Conservation (phyloP, 2,113 vertebrate species). For the Lipotes vexillifer region DNA sequence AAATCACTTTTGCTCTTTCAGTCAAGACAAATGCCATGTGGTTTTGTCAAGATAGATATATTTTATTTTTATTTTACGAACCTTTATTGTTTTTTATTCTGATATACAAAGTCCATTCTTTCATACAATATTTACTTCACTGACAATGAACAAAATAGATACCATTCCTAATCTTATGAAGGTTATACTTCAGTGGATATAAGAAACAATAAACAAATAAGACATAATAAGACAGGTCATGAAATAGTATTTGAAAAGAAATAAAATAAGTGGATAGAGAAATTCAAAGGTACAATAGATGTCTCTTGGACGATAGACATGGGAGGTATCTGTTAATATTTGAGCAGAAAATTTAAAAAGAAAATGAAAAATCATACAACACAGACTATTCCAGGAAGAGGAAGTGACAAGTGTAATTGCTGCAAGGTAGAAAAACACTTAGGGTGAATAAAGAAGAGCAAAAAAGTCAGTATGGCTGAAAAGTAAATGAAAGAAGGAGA, state of each 20-base stretch:
- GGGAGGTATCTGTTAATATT: neutral
- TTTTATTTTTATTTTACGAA: neutral
- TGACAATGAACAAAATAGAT: neutral
- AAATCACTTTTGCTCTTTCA: neutral
- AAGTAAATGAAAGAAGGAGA: neutral
- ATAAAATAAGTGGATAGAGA: neutral
- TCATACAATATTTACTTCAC: neutral
- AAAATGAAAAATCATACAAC: neutral
- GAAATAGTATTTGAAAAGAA: neutral
- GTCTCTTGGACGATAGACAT: neutral
- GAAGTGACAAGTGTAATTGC: neutral
- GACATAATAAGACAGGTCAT: neutral
- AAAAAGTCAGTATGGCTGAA: neutral
- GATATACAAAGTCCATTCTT: neutral
- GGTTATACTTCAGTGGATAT: neutral
- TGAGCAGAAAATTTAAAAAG: neutral
- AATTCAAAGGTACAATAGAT: neutral
- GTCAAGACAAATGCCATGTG: neutral
- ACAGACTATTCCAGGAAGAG: neutral
- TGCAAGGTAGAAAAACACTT: neutral
- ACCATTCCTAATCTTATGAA: neutral
- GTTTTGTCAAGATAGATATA: neutral
- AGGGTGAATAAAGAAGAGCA: neutral
- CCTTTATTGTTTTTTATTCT: neutral
- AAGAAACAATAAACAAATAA: neutral